phyloP scores from a whole-genome alignment of 2,113 vertebrate genomes.

The Nycticebus coucang region DNA sequence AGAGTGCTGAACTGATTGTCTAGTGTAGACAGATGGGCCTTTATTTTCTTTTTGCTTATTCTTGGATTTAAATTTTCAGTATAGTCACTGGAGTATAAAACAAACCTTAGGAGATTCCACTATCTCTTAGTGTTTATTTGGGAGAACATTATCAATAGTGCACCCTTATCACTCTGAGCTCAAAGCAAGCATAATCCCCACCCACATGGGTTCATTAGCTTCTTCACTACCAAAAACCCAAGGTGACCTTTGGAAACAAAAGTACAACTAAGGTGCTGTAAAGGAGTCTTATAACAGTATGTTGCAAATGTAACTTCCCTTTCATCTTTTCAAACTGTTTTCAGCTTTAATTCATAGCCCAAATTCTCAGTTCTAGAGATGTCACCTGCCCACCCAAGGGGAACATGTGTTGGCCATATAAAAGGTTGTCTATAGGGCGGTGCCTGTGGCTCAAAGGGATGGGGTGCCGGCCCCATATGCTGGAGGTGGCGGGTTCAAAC shows the following conservation, averaged over 20 bases:
- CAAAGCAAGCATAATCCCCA: neutral
- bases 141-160: neutral
- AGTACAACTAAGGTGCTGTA: conserved; percentile 50
- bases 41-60: neutral
- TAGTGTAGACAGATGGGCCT: neutral
- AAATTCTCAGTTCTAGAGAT: conserved; percentile 69
- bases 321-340: neutral
- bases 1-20: neutral
- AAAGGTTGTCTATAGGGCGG: conserved; percentile 83
- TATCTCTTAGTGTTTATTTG: neutral
- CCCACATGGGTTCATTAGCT: neutral
- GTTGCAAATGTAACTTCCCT: conserved; percentile 39
- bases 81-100: neutral
- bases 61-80: neutral
- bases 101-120: neutral
- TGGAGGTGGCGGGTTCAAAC: too few relatives aligned
- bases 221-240: neutral
- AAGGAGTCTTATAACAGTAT: conserved; percentile 39
- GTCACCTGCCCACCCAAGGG: conserved; percentile 56
- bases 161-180: neutral
- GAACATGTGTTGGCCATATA: conserved; percentile 84
- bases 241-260: neutral
- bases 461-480: too few relatives aligned
- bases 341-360: neutral
- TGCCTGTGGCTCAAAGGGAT: too few relatives aligned